Evolutionary conservation across 2,797 vertebrate species (phyloP).

Genomic region (Phataginus tetradactyla): DNA sequence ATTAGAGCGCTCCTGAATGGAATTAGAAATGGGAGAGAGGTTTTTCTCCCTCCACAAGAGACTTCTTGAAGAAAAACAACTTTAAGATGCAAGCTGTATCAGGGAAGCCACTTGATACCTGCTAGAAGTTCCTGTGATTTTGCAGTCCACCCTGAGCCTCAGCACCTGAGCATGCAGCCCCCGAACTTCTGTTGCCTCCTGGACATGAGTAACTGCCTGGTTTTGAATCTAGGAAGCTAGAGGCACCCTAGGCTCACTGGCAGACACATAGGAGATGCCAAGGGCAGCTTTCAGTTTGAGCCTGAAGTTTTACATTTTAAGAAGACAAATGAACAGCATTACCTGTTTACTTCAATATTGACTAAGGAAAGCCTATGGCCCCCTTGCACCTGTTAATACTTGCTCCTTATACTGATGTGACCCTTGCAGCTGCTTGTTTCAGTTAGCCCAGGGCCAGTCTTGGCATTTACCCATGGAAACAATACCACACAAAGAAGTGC

Average conservation of each 20-base stretch:
- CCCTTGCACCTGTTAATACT: constrained; percentile 75
- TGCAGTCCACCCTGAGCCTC: neutral
- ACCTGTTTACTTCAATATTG: constrained; percentile 80
- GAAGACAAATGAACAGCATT: constrained; percentile 70
- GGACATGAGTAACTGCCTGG: neutral
- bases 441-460: constrained; percentile 80
- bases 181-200: constrained; percentile 38
- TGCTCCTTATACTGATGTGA: constrained; percentile 68
- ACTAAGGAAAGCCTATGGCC: constrained; percentile 76
- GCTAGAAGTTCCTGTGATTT: constrained; percentile 51
- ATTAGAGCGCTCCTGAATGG: neutral
- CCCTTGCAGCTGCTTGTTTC: constrained; percentile 81
- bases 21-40: neutral
- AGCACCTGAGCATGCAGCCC: neutral
- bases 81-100: neutral
- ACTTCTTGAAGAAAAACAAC: neutral
- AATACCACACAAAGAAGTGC: neutral
- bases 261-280: constrained; percentile 67
- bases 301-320: constrained; percentile 71
- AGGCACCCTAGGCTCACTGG: constrained; percentile 53
- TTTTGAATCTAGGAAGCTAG: constrained; percentile 62
- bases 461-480: constrained; percentile 73
- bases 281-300: constrained; percentile 57
- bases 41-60: neutral
- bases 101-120: neutral